Evolutionary conservation across 2,113 vertebrate species (phyloP), one percentile per base, ranked within the genome.

Genomic region (Turdus rufiventris): DNA sequence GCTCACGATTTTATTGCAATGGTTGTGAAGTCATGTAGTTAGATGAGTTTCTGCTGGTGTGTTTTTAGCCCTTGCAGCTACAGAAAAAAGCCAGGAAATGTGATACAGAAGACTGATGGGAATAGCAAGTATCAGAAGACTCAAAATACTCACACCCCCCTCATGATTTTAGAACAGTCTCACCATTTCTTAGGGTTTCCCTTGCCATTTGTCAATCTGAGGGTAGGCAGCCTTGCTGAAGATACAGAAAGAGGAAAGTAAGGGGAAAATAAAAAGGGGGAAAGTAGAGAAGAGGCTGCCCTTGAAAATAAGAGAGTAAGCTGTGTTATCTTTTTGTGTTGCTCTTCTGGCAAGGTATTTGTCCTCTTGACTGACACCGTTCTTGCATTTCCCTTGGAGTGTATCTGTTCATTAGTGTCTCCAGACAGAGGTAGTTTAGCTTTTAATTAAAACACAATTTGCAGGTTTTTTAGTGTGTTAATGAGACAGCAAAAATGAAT

Each of bases 401-500:
- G 78, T 86, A 67, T 97, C 80, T 88, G 48, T 88, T 76, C 94
- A 94, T 94, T 96, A 97, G 88, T 42, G 80, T 71, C 79, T 95
- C 45, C 53, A 96, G 77, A 91, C 89, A 97, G 93, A 95, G 92
- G 90, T 80, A 95, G 88, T 96, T 96, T 95, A 95, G 93, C 83
- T 94, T 96, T 97, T 97, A 97, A 97, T 97, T 97, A 97, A 96
- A 96, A 96, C 66, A 95, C 85, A 82, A 91, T 96, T 97, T 97
- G 91, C 80, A 92, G 63, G 66, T 87, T 80, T 96, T 97, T 89
- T 89, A 93, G 85, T 91, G 85, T 48, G 80, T 88, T 97, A 97
- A 97, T 97, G 94, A 97, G 95, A 97, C 91, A 98, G 74, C 73
- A 92, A 94, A 97, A 97, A 94, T 91, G 58, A 98, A 97, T 97